phyloP scores from a whole-genome alignment of 2,888 invertebrate genomes.

The Lucinisca nassula region DNA sequence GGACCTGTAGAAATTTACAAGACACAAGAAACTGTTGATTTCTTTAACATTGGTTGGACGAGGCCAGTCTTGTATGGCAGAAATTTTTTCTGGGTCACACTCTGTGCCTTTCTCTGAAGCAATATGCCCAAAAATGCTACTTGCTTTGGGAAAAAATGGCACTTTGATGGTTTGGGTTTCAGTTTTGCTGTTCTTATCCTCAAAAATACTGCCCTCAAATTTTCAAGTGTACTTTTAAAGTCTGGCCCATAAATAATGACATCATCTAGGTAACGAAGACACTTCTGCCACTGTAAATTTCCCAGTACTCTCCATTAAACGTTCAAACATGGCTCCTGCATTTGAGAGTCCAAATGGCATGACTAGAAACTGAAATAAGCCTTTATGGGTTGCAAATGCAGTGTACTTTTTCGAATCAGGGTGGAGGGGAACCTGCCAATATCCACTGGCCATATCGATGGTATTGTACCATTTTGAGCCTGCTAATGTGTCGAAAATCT shows the following conservation, averaged over 20 bases:
- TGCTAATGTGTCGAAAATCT: neutral
- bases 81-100: conserved; percentile 27
- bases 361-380: neutral
- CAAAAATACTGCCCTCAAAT: neutral
- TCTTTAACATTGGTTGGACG: neutral
- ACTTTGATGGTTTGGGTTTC: too few relatives aligned
- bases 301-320: neutral
- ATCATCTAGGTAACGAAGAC: conserved; percentile 1
- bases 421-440: neutral
- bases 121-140: neutral
- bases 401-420: neutral
- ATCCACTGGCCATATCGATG: neutral
- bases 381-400: neutral
- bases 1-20: conserved; percentile 29
- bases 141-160: neutral
- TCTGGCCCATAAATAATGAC: neutral
- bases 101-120: neutral
- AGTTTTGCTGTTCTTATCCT: neutral
- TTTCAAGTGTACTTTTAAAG: neutral
- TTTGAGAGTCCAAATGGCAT: conserved; percentile 11
- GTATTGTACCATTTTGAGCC: conserved; percentile 5
- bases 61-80: conserved; percentile 15
- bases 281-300: neutral
- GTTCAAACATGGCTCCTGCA: neutral
- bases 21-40: conserved; percentile 26